phyloP scores from a whole-genome alignment of 2,113 vertebrate genomes.

The Dipodomys spectabilis region DNA sequence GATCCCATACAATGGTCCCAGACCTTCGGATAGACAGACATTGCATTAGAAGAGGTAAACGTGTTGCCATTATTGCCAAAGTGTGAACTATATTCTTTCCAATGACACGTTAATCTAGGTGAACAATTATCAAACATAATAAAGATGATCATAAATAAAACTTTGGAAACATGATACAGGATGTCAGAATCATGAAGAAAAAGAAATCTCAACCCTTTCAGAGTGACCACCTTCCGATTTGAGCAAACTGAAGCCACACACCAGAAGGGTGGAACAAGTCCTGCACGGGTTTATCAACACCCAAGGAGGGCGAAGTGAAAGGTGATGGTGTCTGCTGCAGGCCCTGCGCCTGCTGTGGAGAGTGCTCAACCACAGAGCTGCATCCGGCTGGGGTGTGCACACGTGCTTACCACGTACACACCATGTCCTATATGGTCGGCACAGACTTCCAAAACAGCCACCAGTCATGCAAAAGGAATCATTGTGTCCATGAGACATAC shows the following conservation, averaged over 20 bases:
- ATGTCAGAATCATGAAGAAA: neutral
- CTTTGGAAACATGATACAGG: neutral
- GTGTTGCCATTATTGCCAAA: neutral
- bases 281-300: too few relatives aligned
- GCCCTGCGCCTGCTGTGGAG: neutral
- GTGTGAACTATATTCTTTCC: neutral
- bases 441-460: neutral
- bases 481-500: neutral
- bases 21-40: conserved; percentile 84
- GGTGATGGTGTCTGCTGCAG: neutral
- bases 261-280: neutral
- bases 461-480: neutral
- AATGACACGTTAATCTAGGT: neutral
- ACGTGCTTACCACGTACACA: neutral
- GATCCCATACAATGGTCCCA: conserved; percentile 88
- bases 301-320: too few relatives aligned
- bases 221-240: neutral
- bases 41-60: neutral
- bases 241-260: neutral
- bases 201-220: neutral
- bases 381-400: neutral
- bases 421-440: neutral
- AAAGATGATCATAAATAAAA: neutral
- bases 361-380: neutral
- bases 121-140: neutral